Percentiles rank a stretch among this genome's conserved stretches.
Evolutionary conservation across 2,797 vertebrate genomes (phyloP).

Genomic region (Falco cherrug): DNA sequence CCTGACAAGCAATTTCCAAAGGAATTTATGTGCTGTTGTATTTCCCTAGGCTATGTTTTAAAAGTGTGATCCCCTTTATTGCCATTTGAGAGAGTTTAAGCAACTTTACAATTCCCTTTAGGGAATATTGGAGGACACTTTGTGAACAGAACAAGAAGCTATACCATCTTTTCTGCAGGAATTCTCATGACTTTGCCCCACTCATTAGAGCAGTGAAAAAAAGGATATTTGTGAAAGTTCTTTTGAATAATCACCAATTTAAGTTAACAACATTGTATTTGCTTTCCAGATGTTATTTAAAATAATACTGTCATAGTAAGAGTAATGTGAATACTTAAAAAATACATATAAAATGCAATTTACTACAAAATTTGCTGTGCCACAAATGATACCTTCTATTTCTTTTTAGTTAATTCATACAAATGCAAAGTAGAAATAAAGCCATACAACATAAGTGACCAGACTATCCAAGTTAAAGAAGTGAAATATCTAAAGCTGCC

Average conservation of each 20-base stretch:
- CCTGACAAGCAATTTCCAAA: slow-evolving; percentile 63
- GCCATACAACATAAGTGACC: not conserved
- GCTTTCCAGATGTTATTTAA: not conserved
- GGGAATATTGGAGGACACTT: not conserved
- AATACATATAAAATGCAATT: not conserved
- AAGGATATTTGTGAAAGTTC: not conserved
- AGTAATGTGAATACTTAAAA: not conserved
- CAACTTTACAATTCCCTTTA: slow-evolving; percentile 17
- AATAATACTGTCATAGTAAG: not conserved
- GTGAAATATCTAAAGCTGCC: not conserved
- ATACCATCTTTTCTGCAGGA: not conserved
- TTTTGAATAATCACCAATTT: not conserved
- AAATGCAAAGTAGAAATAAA: not conserved
- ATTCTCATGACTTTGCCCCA: not conserved
- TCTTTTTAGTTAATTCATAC: not conserved
- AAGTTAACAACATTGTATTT: not conserved
- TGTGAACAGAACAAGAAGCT: not conserved
- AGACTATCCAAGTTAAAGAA: not conserved
- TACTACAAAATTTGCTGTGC: not conserved
- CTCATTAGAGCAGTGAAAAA: not conserved
- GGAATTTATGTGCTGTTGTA: slow-evolving; percentile 49
- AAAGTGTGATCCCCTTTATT: slow-evolving; percentile 51
- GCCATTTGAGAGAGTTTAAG: slow-evolving; percentile 55
- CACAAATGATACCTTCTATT: not conserved
- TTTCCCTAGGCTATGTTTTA: slow-evolving; percentile 61